Conservation (phyloP, 2,113 vertebrate genomes). For the Saccopteryx leptura region DNA sequence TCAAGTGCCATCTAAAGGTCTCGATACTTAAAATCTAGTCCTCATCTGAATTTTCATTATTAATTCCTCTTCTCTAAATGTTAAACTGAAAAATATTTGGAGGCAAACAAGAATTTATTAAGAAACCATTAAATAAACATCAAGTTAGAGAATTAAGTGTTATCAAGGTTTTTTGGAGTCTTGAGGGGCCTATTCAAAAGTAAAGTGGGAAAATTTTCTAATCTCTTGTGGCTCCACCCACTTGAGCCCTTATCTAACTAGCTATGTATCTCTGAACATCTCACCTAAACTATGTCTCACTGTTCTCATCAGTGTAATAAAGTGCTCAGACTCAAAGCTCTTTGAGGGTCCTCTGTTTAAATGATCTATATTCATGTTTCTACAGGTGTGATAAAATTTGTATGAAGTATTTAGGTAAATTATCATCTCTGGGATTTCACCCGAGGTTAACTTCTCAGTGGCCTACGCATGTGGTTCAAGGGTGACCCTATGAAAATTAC, state of each 20-base stretch:
- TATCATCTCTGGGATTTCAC: neutral
- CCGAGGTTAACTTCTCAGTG: neutral
- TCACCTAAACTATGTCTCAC: neutral
- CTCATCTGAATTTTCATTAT: conserved; percentile 32
- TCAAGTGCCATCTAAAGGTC: conserved; percentile 45
- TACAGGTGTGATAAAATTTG: neutral
- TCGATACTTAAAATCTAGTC: neutral
- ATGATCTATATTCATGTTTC: neutral
- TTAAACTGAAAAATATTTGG: conserved; percentile 31
- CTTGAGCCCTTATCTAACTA: neutral
- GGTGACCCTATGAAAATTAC: neutral
- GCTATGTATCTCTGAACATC: neutral
- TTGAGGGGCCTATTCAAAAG: neutral
- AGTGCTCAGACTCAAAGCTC: neutral
- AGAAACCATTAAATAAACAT: neutral
- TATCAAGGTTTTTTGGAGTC: neutral
- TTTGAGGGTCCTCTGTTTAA: neutral
- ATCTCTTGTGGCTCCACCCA: neutral
- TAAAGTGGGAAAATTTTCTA: neutral
- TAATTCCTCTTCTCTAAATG: conserved; percentile 29
- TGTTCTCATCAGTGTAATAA: neutral
- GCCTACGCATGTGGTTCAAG: neutral
- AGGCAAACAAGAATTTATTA: conserved; percentile 24
- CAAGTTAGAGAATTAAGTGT: neutral
- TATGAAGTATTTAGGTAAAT: neutral